Percentiles rank a stretch among this genome's conserved stretches.
Evolutionary conservation across 2,113 vertebrate genomes (phyloP).

Genomic region (Lasiurus cinereus): DNA sequence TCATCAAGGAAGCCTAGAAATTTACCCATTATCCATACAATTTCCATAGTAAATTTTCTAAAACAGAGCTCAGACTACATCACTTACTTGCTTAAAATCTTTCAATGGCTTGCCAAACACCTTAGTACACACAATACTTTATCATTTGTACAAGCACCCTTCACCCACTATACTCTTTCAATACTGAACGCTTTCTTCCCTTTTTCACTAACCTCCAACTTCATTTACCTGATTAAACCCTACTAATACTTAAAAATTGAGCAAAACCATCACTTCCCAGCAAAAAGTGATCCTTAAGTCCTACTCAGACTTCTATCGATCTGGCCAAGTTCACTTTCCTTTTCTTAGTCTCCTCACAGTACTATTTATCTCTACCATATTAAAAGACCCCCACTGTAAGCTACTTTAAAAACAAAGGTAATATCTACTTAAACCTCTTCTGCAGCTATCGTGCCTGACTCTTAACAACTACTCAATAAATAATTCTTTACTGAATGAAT

Average conservation of each 20-base stretch:
- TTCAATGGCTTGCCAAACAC: neutral
- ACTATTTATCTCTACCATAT: neutral
- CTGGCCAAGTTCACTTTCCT: neutral
- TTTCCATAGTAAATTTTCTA: neutral
- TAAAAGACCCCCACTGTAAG: neutral
- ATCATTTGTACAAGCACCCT: neutral
- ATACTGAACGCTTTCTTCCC: neutral
- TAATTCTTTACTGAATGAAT: neutral
- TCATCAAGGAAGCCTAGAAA: neutral
- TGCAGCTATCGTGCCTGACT: neutral
- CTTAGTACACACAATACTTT: neutral
- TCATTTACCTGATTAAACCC: neutral
- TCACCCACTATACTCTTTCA: neutral
- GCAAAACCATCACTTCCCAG: constrained; percentile 12
- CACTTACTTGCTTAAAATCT: constrained; percentile 25
- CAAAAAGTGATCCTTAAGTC: constrained; percentile 44
- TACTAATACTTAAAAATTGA: constrained; percentile 27
- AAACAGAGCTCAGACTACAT: constrained; percentile 1
- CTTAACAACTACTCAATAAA: neutral
- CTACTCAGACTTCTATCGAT: neutral
- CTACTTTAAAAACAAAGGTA: neutral
- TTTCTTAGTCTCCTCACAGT: constrained; percentile 11
- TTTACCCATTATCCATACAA: constrained; percentile 6
- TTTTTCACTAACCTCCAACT: constrained; percentile 13
- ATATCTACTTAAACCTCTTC: neutral